Evolutionary conservation across 1,140 invertebrate species (phyloP), one percentile per base, ranked within the genome.

Genomic region (Drosophila ficusphila): DNA sequence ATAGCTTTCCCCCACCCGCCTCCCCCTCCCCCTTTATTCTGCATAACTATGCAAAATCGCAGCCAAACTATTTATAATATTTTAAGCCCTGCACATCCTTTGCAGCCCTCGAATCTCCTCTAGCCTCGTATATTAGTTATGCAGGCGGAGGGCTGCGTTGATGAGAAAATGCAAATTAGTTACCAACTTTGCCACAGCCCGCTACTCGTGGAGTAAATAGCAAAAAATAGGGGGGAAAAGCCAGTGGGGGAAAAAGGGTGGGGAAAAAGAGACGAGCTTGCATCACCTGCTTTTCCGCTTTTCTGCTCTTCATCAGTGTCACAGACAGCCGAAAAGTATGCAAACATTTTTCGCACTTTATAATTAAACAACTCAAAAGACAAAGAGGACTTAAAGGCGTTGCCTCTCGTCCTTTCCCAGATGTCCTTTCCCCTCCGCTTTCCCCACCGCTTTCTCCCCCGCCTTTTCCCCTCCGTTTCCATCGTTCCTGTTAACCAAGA

Each of bases 161-260:
- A 86, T 86, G 81, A 86, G 81, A 86, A 86, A 81, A 86, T 86
- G 81, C 81, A 86, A 86, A 86, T 86, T 86, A 86, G 81, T 86
- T 86, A 38, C 61, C 76, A 83, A 83, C 79, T 83, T 85, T 86
- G 76, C 81, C 71, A 70, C 73, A 65, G 69, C 61, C 23, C 69
- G 62, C 46, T 60, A 27, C 48, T 70, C 53, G 14, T 41, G 27
- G 38, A 76, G 76, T 79, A 79, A 79, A 79, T 86, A 68, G 62
- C 33, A 18, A 49, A 67, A 34, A 60, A 65, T n/a, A n/a, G n/a
- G n/a, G n/a, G n/a, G n/a, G n/a, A n/a, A n/a, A n/a, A n/a, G n/a
- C n/a, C n/a, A n/a, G n/a, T n/a, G n/a, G n/a, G n/a, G n/a, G n/a
- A n/a, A n/a, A n/a, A n/a, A n/a, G n/a, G n/a, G n/a, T n/a, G n/a